A percentile compares a stretch with the other conserved stretches of the same genome.
These are phyloP conservation scores for Ancistrus triradiatus DNA, from an alignment of 2,113 vertebrate genomes.

Conservation along the genomic window DNA sequence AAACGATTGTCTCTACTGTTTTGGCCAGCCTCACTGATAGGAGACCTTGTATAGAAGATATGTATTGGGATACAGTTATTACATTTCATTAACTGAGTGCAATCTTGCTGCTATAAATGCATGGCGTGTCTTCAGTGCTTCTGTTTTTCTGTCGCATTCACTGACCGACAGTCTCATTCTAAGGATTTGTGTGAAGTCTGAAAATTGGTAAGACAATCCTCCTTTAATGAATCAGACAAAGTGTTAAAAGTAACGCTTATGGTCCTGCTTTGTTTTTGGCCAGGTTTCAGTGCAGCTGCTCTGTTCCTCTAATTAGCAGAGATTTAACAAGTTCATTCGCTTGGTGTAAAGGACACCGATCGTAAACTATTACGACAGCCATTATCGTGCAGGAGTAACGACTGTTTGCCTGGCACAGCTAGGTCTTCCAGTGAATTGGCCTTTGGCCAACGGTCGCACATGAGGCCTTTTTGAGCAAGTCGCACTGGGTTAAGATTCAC, in stretches of 20 bases:
- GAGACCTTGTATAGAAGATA: too few species aligned
- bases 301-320: slow-evolving; percentile 59
- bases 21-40: too few species aligned
- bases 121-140: too few species aligned
- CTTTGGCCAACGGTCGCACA: slow-evolving; percentile 62
- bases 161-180: background rate
- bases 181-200: too few species aligned
- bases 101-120: too few species aligned
- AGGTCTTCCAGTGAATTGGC: slow-evolving; percentile 63
- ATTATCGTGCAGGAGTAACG: slow-evolving; percentile 46
- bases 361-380: slow-evolving; percentile 60
- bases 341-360: slow-evolving; percentile 55
- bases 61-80: too few species aligned
- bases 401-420: slow-evolving; percentile 41
- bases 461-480: slow-evolving; percentile 58
- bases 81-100: too few species aligned
- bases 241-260: too few species aligned
- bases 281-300: slow-evolving; percentile 43
- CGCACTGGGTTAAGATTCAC: slow-evolving; percentile 59
- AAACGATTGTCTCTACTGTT: background rate
- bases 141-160: background rate
- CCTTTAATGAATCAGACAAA: too few species aligned
- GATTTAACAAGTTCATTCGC: slow-evolving; percentile 61
- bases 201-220: too few species aligned
- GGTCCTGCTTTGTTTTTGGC: background rate